Evolutionary conservation across 2,888 invertebrate genomes (phyloP), one percentile per base, ranked within the genome.

Genomic region (Thereva nobilitata): DNA sequence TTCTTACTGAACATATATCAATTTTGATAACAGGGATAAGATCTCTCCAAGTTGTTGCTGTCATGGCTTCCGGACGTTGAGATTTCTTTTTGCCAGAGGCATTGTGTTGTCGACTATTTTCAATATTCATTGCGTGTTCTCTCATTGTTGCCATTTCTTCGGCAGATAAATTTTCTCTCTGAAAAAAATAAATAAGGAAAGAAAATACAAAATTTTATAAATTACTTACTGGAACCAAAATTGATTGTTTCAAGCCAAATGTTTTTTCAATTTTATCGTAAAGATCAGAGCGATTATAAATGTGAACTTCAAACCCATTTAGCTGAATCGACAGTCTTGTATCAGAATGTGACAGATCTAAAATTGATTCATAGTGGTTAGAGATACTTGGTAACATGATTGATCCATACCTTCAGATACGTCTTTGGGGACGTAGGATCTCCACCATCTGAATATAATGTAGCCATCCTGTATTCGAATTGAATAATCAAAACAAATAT

Each of bases 381-480:
- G 3, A 35, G 45, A 10, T 0, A 9, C 10, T 9, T 6, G 6
- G 12, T n/a, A 47, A 47, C 4, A 53, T 53, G 6, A 38, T 53
- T 7, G 37, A 40, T 40, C 4, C 72, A 74, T 79, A 94, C 95
- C 95, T 88, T 96, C 96, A 63, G 93, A 93, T 44, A 95, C 92
- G 84, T 95, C 94, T 82, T 95, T 95, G 56, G 95, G 94, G 59
- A 95, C 91, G 79, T 96, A 96, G 42, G 94, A 92, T 71, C 95
- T 85, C 98, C 98, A 99, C 94, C 97, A 99, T 57, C 97, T 86
- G 82, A 99, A 98, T 82, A 97, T 95, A 71, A 97, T 85, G 86
- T 95, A 97, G 2, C 97, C 98, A 83, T 98, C 97, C 80, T 97
- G 97, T 71, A 97, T 88, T 71, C 97, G 86, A 49, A 96, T 81